Evolutionary conservation across 1,140 invertebrate genomes (phyloP).

Genomic region (Drosophila prosaltans): DNA sequence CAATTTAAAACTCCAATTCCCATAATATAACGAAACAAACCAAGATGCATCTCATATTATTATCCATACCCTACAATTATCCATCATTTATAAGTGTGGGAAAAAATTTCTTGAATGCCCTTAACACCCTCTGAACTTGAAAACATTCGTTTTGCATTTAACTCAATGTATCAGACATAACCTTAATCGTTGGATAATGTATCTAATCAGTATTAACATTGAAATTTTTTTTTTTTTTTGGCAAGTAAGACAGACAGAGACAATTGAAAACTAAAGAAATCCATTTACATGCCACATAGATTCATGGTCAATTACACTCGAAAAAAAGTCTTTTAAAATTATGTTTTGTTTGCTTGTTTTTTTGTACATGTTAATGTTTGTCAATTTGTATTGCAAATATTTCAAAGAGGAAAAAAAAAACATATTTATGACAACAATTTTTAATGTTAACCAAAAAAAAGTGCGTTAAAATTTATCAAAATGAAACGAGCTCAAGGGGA

Average conservation of each 20-base stretch:
- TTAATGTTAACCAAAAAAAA: constrained; percentile 44
- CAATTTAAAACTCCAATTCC: constrained; percentile 1
- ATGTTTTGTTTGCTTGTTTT: not conserved
- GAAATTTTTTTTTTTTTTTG: constrained; percentile 17
- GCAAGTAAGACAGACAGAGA: not conserved
- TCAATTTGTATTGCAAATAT: constrained; percentile 20
- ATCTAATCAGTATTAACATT: constrained; percentile 54
- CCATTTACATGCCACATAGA: constrained; percentile 42
- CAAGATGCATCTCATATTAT: not conserved
- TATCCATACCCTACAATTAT: constrained; percentile 12
- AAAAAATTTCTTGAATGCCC: not conserved
- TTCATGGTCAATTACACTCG: constrained; percentile 56
- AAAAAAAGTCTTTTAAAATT: not conserved
- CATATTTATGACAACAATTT: constrained; percentile 39
- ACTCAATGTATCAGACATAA: not conserved
- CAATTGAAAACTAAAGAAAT: constrained; percentile 13
- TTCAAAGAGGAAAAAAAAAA: constrained; percentile 13
- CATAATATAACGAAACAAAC: not conserved
- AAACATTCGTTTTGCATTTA: constrained; percentile 13
- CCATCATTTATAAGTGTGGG: constrained; percentile 16
- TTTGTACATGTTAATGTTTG: constrained; percentile 5
- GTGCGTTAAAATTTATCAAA: constrained; percentile 58
- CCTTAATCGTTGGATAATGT: constrained; percentile 36
- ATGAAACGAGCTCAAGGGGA: constrained; percentile 74
- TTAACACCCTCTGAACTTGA: constrained; percentile 21